Conservation (phyloP, 2,888 invertebrate species). For the Altica lythri region DNA sequence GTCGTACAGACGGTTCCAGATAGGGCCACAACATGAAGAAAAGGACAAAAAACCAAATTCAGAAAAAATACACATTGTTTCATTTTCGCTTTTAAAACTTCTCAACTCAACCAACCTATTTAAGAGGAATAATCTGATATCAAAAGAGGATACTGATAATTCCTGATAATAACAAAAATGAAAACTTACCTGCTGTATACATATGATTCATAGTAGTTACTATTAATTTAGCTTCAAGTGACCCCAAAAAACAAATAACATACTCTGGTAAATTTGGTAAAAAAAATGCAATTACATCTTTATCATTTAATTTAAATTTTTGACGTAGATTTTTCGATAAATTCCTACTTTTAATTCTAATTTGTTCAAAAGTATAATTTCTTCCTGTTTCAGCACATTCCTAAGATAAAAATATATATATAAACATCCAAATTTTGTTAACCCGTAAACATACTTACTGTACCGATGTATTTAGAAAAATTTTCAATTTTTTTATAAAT, state of each 20-base stretch:
- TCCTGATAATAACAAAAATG: neutral
- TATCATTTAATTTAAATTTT: conserved; percentile 66
- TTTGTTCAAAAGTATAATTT: conserved; percentile 72
- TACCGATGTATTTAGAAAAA: conserved; percentile 58
- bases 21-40: no score
- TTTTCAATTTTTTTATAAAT: conserved; percentile 57
- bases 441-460: conserved; percentile 40
- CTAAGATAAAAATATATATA: conserved; percentile 54
- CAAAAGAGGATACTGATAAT: no score
- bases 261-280: conserved; percentile 79
- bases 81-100: no score
- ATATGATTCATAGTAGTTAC: conserved; percentile 76
- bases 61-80: no score
- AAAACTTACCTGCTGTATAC: conserved; percentile 61
- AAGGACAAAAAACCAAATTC: neutral
- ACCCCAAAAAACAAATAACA: conserved; percentile 69
- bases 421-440: neutral
- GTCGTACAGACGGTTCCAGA: no score
- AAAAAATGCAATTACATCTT: conserved; percentile 71
- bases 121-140: no score
- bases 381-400: conserved; percentile 74
- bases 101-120: no score
- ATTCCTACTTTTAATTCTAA: conserved; percentile 66
- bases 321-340: conserved; percentile 62
- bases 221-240: conserved; percentile 69